Evolutionary conservation across 2,888 invertebrate species (phyloP), one percentile per base, ranked within the genome.

Genomic region (Pristionchus maxplancki): DNA sequence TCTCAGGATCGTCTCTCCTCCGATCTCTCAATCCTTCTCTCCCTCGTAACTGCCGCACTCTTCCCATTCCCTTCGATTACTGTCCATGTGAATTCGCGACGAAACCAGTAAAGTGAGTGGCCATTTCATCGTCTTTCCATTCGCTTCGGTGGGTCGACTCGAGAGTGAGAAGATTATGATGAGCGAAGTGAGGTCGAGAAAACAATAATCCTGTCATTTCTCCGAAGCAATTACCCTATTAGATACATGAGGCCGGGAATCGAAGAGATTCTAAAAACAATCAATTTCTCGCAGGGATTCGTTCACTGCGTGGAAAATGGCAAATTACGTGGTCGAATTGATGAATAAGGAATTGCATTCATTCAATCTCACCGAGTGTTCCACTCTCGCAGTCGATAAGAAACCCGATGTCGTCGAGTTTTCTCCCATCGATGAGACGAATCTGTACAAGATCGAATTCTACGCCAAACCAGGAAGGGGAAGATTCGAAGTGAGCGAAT

Each of bases 391-490:
- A 28, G 44, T 86, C 6, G 71, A 67, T 40, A 53, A 53, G 86
- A 48, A 64, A 20, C 67, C 86, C 9, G 71, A 86, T 20, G 86
- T 86, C 17, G 67, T 48, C 20, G 86, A 48, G 58, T 86, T 67
- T 28, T 9, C 31, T 34, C 86, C 86, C 31, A 48, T 67, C 11
- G 48, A 71, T 1, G 86, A 67, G 28, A 67, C 86, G 17, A 64
- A 86, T 86, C 67, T 86, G 31, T 86, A 86, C 31, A 86, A 67
- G 71, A 48, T 86, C 24, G 71, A 64, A 17, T 86, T 86, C 86
- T n/a, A 15, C 24, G 86, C 71, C 15, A 67, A 64, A 17, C 86
- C 86, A 34, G 86, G 86, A 15, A 67, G 20, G 40, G 86, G 86
- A 64, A 31, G 64, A 86, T 86, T 86, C 31, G 86, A 86, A 71